A percentile compares a stretch with the other conserved stretches of the same genome.
phyloP scores from a whole-genome alignment of 2,888 invertebrate genomes.

The Griposia aprilina region DNA sequence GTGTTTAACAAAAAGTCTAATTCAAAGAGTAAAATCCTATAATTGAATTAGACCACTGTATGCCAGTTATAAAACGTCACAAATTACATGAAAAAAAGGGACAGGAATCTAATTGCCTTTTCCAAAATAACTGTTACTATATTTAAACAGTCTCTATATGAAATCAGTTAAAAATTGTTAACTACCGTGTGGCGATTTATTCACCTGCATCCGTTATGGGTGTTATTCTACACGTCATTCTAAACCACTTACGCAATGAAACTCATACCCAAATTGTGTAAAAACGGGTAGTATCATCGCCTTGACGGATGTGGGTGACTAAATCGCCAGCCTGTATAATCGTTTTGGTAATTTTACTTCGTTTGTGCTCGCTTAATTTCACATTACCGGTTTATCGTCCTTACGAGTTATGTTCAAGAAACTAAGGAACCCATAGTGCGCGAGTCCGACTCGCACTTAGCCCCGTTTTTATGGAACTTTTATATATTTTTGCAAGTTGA shows the following conservation, averaged over 20 bases:
- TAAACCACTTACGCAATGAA: no score
- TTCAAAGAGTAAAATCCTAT: no score
- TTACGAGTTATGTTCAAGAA: background rate
- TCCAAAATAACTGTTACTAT: background rate
- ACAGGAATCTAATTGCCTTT: background rate
- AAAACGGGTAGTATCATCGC: no score
- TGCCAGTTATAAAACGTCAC: background rate
- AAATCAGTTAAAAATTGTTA: background rate
- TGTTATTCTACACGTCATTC: no score
- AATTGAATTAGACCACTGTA: background rate
- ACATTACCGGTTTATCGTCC: background rate
- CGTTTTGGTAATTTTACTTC: background rate
- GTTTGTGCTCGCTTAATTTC: background rate
- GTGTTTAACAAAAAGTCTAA: background rate
- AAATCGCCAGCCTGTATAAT: background rate
- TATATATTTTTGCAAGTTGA: constrained; percentile 61
- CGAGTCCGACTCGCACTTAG: background rate
- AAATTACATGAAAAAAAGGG: no score
- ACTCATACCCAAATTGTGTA: no score
- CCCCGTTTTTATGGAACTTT: constrained; percentile 38
- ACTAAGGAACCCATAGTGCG: background rate
- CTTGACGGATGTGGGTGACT: no score
- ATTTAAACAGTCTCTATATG: background rate
- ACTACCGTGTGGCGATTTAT: no score
- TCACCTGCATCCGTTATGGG: no score